These are phyloP conservation scores for Cerastoderma edule DNA, from an alignment of 2,888 invertebrate genomes.

Conservation along the genomic window DNA sequence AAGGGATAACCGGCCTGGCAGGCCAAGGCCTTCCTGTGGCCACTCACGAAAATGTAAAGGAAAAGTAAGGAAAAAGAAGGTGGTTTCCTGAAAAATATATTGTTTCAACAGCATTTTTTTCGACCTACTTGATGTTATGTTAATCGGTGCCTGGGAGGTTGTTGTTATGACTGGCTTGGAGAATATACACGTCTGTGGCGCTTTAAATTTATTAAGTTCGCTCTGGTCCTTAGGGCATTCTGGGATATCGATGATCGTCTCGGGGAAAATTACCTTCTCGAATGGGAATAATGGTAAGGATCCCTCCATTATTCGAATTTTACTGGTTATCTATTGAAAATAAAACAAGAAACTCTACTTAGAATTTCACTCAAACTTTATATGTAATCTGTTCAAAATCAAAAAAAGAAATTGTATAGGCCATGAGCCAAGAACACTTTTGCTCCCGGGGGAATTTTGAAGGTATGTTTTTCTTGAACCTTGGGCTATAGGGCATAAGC, in stretches of 20 bases:
- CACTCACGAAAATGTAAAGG: too few species aligned
- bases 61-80: too few species aligned
- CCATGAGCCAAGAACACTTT: too few species aligned
- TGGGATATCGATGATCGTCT: slow-evolving; percentile 45
- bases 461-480: background rate
- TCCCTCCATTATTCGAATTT: slow-evolving; percentile 26
- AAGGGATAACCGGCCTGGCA: background rate
- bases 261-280: slow-evolving; percentile 36
- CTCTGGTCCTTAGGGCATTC: slow-evolving; percentile 18
- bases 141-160: background rate
- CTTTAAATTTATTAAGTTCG: background rate
- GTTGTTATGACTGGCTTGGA: background rate
- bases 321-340: slow-evolving; percentile 32
- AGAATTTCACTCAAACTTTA: background rate
- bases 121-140: slow-evolving; percentile 20
- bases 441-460: too few species aligned
- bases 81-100: too few species aligned
- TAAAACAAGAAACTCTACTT: background rate
- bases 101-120: background rate
- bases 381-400: background rate
- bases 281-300: slow-evolving; percentile 20
- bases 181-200: background rate
- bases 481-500: background rate
- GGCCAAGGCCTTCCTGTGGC: too few species aligned
- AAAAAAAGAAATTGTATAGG: too few species aligned